Conservation (phyloP, 2,797 vertebrate genomes). For the Acrocephalus scirpaceus region DNA sequence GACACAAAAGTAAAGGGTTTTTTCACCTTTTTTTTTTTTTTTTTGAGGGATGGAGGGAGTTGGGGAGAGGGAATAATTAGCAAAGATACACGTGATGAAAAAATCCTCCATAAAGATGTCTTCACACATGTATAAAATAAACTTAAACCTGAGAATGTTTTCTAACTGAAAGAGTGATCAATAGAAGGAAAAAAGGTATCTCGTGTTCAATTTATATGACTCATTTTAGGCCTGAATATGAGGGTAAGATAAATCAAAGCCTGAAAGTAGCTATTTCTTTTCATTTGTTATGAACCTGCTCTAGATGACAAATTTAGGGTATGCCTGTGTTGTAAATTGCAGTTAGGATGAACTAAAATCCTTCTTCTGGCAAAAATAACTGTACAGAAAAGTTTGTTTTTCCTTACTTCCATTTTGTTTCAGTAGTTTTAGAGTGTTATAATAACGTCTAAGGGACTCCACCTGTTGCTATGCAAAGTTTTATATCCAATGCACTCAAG, state of each 20-base stretch:
- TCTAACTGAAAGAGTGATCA: not conserved
- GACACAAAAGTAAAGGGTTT: not conserved
- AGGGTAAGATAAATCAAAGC: not conserved
- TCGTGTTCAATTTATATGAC: not conserved
- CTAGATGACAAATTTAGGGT: not conserved
- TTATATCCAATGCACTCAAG: not conserved
- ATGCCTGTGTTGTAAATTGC: not conserved
- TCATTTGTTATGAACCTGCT: not conserved
- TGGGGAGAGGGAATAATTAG: accelerated
- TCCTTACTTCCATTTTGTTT: not conserved
- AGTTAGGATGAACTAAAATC: not conserved
- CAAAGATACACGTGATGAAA: accelerated
- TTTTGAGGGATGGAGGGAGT: accelerated
- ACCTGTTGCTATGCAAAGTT: not conserved
- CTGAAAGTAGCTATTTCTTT: not conserved
- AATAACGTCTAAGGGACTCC: not conserved
- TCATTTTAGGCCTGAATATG: not conserved
- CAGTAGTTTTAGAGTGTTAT: not conserved
- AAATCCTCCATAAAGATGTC: not conserved
- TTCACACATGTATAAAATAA: not conserved
- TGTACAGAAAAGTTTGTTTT: not conserved
- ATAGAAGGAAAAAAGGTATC: not conserved
- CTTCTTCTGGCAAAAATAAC: not conserved
- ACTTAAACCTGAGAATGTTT: not conserved
- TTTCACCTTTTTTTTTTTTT: not conserved